phyloP scores from a whole-genome alignment of 2,113 vertebrate species.

The Pardalotus punctatus region DNA sequence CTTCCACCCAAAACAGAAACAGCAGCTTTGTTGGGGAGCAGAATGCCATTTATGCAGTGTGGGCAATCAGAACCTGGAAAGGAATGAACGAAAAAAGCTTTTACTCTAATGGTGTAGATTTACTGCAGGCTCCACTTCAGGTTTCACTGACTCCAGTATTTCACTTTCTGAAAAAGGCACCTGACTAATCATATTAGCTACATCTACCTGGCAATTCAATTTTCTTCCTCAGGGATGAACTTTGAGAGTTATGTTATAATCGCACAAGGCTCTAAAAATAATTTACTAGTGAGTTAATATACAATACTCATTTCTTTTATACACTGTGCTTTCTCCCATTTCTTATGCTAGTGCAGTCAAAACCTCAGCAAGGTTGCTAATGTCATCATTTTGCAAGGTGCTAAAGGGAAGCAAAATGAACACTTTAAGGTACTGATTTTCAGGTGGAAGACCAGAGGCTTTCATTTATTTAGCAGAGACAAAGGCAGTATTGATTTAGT shows the following conservation, averaged over 20 bases:
- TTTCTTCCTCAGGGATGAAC: neutral
- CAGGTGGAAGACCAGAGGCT: neutral
- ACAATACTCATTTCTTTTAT: neutral
- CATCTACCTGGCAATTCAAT: neutral
- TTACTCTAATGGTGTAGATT: neutral
- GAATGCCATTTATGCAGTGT: neutral
- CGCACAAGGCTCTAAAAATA: neutral
- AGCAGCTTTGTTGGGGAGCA: neutral
- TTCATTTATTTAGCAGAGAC: neutral
- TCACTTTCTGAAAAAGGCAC: neutral
- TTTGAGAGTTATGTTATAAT: neutral
- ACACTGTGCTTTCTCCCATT: neutral
- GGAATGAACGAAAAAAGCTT: neutral
- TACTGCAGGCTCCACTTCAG: neutral
- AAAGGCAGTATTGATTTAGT: neutral
- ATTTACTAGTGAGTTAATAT: neutral
- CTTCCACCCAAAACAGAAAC: neutral
- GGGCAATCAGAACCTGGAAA: neutral
- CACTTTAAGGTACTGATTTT: neutral
- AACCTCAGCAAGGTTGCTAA: neutral
- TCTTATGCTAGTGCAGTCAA: neutral
- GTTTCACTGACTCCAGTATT: neutral
- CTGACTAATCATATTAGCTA: neutral
- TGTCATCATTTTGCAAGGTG: neutral
- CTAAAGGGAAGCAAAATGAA: neutral